Conservation (phyloP, 1,140 invertebrate genomes). For the Formica exsecta region DNA sequence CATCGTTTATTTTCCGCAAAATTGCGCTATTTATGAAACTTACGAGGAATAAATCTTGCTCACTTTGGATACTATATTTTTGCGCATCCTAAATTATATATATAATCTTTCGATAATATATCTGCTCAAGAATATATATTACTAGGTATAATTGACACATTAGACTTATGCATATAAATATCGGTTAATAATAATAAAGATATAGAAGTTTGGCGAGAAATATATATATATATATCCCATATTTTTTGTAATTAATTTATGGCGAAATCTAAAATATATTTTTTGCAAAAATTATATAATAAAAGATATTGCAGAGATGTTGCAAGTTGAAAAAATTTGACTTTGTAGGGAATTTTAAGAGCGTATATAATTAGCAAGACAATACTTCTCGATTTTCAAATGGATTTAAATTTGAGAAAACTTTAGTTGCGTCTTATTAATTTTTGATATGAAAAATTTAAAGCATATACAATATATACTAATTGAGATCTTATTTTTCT, state of each 20-base stretch:
- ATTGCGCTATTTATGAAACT: not conserved
- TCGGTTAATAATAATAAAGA: not conserved
- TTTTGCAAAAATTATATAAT: not conserved
- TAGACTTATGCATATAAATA: conserved; percentile 15
- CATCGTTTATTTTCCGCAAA: conserved; percentile 2
- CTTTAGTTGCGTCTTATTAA: not conserved
- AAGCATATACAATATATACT: not conserved
- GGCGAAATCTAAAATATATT: not conserved
- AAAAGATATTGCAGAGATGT: not conserved
- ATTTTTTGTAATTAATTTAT: not conserved
- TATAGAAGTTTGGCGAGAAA: not conserved
- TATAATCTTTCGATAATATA: conserved; percentile 41
- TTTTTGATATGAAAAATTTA: not conserved
- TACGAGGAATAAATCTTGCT: conserved; percentile 28
- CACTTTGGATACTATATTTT: conserved; percentile 37
- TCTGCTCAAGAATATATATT: conserved; percentile 26
- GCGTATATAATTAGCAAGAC: not conserved
- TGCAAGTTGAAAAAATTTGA: not conserved
- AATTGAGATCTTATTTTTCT: conserved; percentile 24
- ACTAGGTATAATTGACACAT: conserved; percentile 22
- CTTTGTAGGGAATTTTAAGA: not conserved
- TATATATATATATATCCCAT: not conserved
- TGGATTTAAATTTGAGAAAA: conserved; percentile 30
- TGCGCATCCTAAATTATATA: conserved; percentile 41
- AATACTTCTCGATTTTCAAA: conserved; percentile 1